phyloP scores from a whole-genome alignment of 2,888 invertebrate species.

The Harpalus rubripes region DNA sequence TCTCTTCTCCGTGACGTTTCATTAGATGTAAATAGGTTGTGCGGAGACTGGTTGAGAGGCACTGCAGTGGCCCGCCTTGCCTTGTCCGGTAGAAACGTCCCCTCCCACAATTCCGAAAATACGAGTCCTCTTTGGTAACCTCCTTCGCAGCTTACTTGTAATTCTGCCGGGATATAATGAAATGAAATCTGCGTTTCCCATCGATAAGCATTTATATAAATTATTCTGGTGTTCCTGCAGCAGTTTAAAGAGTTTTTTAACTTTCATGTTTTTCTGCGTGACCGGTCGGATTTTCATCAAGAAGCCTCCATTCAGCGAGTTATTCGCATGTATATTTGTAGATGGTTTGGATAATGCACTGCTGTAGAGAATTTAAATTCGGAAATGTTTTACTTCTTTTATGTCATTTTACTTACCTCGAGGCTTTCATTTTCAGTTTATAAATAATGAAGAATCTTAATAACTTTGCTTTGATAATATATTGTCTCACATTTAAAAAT shows the following conservation, averaged over 20 bases:
- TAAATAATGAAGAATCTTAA: too few relatives aligned
- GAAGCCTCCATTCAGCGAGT: neutral
- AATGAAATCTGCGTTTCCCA: constrained; percentile 60
- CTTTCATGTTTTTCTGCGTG: constrained; percentile 60
- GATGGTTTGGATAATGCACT: constrained; percentile 54
- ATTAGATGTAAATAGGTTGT: neutral
- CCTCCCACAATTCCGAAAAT: constrained; percentile 11
- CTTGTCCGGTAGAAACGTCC: constrained; percentile 19
- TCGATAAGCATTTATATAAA: constrained; percentile 61
- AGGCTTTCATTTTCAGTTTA: neutral
- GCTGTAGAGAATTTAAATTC: constrained; percentile 18
- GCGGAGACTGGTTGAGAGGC: neutral
- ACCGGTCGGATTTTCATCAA: constrained; percentile 42
- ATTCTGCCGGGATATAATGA: constrained; percentile 55
- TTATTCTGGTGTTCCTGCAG: constrained; percentile 53
- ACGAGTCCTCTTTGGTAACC: constrained; percentile 69
- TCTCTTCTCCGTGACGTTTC: too few relatives aligned
- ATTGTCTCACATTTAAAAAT: too few relatives aligned
- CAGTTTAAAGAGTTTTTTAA: constrained; percentile 57
- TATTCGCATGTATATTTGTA: constrained; percentile 42
- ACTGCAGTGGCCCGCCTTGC: neutral
- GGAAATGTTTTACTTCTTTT: neutral
- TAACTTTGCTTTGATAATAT: neutral
- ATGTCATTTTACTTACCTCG: neutral
- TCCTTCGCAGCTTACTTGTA: constrained; percentile 61